These are phyloP conservation scores for Clarias magur DNA, from an alignment of 2,113 vertebrate species.

Conservation along the genomic window DNA sequence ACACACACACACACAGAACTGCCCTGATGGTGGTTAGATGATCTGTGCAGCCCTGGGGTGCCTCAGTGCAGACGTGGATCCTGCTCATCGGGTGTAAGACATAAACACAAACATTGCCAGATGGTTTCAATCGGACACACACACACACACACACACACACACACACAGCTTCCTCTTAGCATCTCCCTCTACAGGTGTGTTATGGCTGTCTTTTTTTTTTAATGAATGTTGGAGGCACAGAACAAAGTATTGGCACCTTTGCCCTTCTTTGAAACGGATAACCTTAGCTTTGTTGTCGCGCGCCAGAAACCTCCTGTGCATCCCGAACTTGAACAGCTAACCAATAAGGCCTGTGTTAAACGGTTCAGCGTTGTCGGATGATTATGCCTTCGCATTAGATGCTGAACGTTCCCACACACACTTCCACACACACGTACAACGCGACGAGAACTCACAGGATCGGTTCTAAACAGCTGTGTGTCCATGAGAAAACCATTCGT, in stretches of 20 bases:
- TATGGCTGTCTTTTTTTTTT: neutral
- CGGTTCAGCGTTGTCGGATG: no score
- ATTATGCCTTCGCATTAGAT: no score
- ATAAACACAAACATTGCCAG: constrained; percentile 62
- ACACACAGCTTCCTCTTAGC: neutral
- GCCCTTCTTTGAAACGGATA: neutral
- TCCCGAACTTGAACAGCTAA: neutral
- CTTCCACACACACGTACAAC: no score
- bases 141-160: neutral
- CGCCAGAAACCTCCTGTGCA: neutral
- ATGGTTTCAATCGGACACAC: constrained; percentile 57
- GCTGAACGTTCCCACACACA: no score
- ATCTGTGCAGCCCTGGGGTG: constrained; percentile 54
- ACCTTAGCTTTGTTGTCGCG: neutral
- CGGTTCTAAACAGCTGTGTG: no score
- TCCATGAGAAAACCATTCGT: no score
- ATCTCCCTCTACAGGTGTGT: neutral
- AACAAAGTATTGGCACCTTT: neutral
- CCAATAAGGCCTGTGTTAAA: neutral
- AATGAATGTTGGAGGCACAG: neutral
- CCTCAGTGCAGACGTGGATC: constrained; percentile 54
- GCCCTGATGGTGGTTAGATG: neutral
- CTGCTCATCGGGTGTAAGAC: constrained; percentile 55
- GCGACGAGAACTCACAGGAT: no score
- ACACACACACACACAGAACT: neutral